phyloP scores from a whole-genome alignment of 2,797 vertebrate genomes.

The Myripristis jacobus region DNA sequence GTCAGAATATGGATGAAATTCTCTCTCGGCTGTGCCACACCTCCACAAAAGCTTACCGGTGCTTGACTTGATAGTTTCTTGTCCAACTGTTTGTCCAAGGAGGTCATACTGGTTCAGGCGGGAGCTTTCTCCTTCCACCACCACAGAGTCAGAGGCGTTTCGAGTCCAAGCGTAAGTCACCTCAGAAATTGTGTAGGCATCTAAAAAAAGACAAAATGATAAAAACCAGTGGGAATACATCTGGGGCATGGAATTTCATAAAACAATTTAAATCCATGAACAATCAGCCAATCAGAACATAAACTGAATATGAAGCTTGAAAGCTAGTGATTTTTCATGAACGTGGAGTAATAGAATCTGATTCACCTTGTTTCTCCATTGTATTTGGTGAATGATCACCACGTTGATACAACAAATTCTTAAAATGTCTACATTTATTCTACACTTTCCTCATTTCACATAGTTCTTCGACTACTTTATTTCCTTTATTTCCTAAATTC shows the following conservation, averaged over 20 bases:
- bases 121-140: conserved; percentile 95
- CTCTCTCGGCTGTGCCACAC: background rate
- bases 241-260: conserved; percentile 44
- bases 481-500: too few species aligned
- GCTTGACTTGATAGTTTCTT: conserved; percentile 96
- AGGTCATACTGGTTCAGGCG: conserved; percentile 97
- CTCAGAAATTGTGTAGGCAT: conserved; percentile 97
- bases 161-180: conserved; percentile 97
- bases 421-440: background rate
- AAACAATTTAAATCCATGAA: conserved; percentile 35
- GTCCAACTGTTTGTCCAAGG: conserved; percentile 94
- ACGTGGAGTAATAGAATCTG: background rate
- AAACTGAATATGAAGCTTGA: conserved; percentile 25
- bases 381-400: background rate
- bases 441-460: conserved; percentile 33
- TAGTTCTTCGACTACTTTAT: conserved; percentile 40
- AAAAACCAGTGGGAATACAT: conserved; percentile 51
- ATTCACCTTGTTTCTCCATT: background rate
- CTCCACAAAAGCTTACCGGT: conserved; percentile 87
- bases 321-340: conserved; percentile 18
- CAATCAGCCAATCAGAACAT: conserved; percentile 27
- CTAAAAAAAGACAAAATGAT: conserved; percentile 74
- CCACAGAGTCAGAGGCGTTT: conserved; percentile 95
- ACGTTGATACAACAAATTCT: too few species aligned
- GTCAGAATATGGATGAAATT: conserved; percentile 6